phyloP scores from a whole-genome alignment of 2,113 vertebrate genomes.

The Equus quagga region DNA sequence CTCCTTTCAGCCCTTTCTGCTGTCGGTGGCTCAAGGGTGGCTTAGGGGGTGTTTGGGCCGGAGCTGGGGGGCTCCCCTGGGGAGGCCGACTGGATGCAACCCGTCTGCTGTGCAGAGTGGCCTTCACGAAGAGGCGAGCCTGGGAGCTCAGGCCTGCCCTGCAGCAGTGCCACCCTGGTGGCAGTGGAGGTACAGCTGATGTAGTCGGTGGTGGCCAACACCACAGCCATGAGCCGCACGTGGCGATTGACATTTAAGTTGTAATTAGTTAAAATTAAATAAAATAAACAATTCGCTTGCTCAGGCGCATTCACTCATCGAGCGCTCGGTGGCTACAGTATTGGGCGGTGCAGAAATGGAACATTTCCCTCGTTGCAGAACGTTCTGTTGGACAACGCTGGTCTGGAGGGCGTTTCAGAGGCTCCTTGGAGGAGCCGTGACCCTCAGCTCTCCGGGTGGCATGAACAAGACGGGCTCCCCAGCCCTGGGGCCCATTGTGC shows the following conservation, averaged over 20 bases:
- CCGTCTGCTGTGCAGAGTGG: not conserved
- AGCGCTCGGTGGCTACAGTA: not conserved
- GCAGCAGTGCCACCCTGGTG: too few relatives aligned
- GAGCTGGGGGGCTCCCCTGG: not conserved
- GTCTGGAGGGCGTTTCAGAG: not conserved
- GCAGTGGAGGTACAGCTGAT: not conserved
- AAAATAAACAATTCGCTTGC: not conserved
- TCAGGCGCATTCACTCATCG: not conserved
- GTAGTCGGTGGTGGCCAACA: fast-evolving
- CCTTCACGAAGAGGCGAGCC: not conserved
- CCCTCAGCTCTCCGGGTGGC: not conserved
- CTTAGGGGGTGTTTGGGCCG: not conserved
- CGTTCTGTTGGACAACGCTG: not conserved
- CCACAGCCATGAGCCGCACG: not conserved
- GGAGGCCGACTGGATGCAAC: not conserved
- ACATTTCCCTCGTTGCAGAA: not conserved
- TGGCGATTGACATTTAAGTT: too few relatives aligned
- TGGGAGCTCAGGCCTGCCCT: not conserved
- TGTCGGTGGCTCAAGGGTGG: not conserved
- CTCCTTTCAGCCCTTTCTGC: not conserved
- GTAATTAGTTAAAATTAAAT: not conserved
- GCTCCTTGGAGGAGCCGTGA: fast-evolving
- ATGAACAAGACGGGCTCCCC: not conserved
- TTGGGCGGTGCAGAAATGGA: not conserved
- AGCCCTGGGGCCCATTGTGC: not conserved